A percentile compares a stretch with the other conserved stretches of the same genome.
Evolutionary conservation across 2,797 vertebrate genomes (phyloP).

Genomic region (Euthynnus affinis): DNA sequence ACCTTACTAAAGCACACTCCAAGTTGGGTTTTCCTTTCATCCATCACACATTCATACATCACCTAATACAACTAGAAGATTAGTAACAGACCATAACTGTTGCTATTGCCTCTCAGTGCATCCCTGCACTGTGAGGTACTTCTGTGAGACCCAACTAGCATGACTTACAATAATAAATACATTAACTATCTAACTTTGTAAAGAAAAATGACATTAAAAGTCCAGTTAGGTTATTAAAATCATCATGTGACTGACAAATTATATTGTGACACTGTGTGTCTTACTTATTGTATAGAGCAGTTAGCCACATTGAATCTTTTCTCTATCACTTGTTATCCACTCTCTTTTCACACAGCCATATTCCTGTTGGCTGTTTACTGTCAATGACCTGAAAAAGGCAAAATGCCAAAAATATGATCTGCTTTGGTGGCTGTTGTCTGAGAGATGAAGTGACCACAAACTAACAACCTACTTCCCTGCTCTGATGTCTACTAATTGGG

Average conservation of each 20-base stretch:
- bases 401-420: not conserved
- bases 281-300: not conserved
- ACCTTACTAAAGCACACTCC: no score
- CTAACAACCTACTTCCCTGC: slow-evolving; percentile 20
- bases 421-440: not conserved
- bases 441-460: slow-evolving; percentile 11
- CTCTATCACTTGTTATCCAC: not conserved
- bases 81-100: no score
- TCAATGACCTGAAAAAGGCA: not conserved
- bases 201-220: no score
- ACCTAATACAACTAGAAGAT: no score
- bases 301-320: not conserved
- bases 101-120: not conserved
- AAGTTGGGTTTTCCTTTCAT: no score
- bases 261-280: not conserved
- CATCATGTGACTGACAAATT: not conserved
- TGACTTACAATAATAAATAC: not conserved
- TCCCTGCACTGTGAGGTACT: not conserved
- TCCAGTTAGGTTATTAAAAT: no score
- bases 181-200: not conserved
- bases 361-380: not conserved
- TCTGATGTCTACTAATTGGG: slow-evolving; percentile 1
- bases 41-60: no score
- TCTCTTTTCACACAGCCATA: no score
- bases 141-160: not conserved